These are phyloP conservation scores for Camptogramma bilineatum DNA, from an alignment of 2,888 invertebrate species.

Conservation along the genomic window DNA sequence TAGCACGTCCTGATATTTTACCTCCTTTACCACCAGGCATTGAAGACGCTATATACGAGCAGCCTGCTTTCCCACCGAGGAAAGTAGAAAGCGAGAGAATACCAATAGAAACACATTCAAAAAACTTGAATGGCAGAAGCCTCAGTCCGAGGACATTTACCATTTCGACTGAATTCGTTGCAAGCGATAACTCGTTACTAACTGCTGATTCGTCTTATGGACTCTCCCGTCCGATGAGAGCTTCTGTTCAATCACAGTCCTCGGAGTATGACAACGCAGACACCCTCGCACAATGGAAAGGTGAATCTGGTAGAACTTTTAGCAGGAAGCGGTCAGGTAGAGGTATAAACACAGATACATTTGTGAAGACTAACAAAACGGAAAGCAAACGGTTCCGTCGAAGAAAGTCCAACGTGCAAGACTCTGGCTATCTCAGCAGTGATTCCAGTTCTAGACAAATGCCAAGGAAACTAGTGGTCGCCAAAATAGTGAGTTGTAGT, in stretches of 20 bases:
- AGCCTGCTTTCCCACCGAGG: conserved; percentile 84
- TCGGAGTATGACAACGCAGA: conserved; percentile 80
- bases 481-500: conserved; percentile 86
- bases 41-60: conserved; percentile 84
- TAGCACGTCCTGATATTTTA: conserved; percentile 88
- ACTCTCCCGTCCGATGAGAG: conserved; percentile 75
- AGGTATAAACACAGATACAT: conserved; percentile 73
- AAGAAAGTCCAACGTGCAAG: conserved; percentile 84
- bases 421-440: conserved; percentile 94
- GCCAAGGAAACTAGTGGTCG: conserved; percentile 74
- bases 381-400: conserved; percentile 66
- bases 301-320: conserved; percentile 58
- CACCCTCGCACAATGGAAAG: conserved; percentile 49
- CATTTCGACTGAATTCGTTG: conserved; percentile 57
- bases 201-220: conserved; percentile 61
- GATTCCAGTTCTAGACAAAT: conserved; percentile 88
- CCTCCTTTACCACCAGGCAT: conserved; percentile 87
- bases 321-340: conserved; percentile 56
- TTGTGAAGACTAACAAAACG: conserved; percentile 65
- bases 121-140: conserved; percentile 89
- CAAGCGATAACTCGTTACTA: conserved; percentile 53
- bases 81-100: conserved; percentile 70
- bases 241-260: conserved; percentile 81
- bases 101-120: conserved; percentile 81
- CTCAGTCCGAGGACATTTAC: conserved; percentile 76